A percentile compares a stretch with the other conserved stretches of the same genome.
phyloP scores from a whole-genome alignment of 2,797 vertebrate genomes.

The Pangasius djambal region DNA sequence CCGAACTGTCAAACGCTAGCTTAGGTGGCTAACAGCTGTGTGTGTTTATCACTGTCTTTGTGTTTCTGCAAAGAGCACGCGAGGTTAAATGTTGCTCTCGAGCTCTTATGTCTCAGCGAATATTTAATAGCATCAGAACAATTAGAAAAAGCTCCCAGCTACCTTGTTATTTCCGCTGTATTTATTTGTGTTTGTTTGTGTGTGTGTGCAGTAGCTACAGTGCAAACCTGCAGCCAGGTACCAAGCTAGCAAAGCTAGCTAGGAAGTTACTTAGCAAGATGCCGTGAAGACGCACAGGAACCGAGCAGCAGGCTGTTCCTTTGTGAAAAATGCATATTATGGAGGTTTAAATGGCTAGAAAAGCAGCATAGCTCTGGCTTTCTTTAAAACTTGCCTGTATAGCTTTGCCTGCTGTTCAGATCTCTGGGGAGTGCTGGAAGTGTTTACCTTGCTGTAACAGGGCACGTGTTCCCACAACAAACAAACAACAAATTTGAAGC shows the following conservation, averaged over 20 bases:
- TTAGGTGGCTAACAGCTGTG: conserved; percentile 14
- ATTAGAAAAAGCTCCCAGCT: not conserved
- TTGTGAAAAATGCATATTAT: too few species aligned
- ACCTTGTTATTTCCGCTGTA: not conserved
- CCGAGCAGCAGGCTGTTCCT: not conserved
- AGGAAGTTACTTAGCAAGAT: not conserved
- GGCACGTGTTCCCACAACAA: not conserved
- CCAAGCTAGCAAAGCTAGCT: not conserved
- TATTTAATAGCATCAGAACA: not conserved
- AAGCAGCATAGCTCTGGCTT: not conserved
- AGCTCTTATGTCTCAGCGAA: not conserved
- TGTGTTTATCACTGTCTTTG: not conserved
- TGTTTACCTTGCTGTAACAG: not conserved
- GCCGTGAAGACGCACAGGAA: not conserved
- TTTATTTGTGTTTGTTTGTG: not conserved
- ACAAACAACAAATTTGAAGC: not conserved
- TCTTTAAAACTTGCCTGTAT: not conserved
- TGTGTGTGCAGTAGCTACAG: not conserved
- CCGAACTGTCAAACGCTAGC: conserved; percentile 40
- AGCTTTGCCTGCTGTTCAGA: not conserved
- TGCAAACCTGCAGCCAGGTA: not conserved
- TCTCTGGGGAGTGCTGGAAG: not conserved
- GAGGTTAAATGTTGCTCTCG: not conserved
- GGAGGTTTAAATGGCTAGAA: not conserved
- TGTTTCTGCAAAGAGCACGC: too few species aligned